Conservation (phyloP, 1,140 invertebrate species). For the Leptinotarsa texana region DNA sequence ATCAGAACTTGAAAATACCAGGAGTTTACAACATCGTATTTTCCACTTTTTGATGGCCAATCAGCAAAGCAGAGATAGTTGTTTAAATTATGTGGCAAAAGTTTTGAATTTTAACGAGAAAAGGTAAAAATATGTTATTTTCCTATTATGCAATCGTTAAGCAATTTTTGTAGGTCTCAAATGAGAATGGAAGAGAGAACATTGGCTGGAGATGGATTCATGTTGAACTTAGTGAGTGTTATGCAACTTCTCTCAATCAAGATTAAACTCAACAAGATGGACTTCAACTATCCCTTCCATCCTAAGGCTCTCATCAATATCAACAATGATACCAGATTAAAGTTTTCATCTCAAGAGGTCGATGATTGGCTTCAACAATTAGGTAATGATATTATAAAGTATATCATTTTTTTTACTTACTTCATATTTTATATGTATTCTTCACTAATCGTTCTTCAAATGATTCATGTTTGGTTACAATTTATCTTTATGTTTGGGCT, state of each 20-base stretch:
- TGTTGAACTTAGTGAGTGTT: constrained; percentile 90
- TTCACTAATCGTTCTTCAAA: background rate
- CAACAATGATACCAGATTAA: constrained; percentile 83
- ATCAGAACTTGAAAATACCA: constrained; percentile 73
- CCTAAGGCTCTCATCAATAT: constrained; percentile 76
- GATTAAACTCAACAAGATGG: constrained; percentile 83
- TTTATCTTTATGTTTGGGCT: background rate
- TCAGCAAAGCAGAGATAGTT: constrained; percentile 69
- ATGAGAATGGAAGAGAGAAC: constrained; percentile 84
- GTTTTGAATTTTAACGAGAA: constrained; percentile 82
- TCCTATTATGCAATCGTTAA: background rate
- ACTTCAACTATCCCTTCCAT: constrained; percentile 86
- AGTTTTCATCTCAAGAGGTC: constrained; percentile 78
- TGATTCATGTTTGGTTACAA: background rate
- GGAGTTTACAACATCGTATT: constrained; percentile 76
- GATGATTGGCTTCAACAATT: constrained; percentile 67
- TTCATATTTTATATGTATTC: background rate
- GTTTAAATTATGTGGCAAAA: constrained; percentile 77
- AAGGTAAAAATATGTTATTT: constrained; percentile 54
- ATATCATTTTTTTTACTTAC: background rate
- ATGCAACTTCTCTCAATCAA: constrained; percentile 86
- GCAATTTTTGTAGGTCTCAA: constrained; percentile 63
- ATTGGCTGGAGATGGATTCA: constrained; percentile 89
- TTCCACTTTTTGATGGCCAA: constrained; percentile 85
- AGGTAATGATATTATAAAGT: constrained; percentile 34